Base-by-base conservation (phyloP, 2,888 invertebrate genomes). In the Drosophila pseudotalamancana region DNA sequence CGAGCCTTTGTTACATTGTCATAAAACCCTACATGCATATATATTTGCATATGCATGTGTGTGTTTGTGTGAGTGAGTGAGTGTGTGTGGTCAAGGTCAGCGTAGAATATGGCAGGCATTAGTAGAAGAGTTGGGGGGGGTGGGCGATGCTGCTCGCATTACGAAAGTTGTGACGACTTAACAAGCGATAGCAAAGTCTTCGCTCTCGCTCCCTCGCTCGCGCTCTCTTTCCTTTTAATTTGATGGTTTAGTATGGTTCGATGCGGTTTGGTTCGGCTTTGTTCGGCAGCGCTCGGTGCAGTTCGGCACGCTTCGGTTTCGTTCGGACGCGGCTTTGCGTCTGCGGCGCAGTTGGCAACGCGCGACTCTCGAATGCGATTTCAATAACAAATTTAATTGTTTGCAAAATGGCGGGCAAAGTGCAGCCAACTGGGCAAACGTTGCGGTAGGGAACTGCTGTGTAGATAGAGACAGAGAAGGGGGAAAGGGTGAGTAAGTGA, bases 381-480 rank as follows among this genome's bases (percentile, higher is more conserved):
- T 81, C 79, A 84, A 84, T 82, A 81, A 68, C 77, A 85, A 75
- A 72, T 72, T 82, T 82, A 84, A 84, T 84, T 85, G 81, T 70
- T 77, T 76, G 67, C 76, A 63, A 69, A 74, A 65, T 75, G 69
- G 64, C 48, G 79, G 57, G 72, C 74, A 77, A 77, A 77, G 79
- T 77, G 66, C 82, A 81, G 65, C 37, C 42, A 29, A 18, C 49
- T 48, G 34, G 27, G 23, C 56, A 8, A 35, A 21, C 31, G 27
- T 55, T 31, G 49, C 19, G 34, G 50, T 32, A 42, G 32, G 9
- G 16, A 48, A 6, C 29, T 25, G 9, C 11, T 29, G 11, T 8
- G 1, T 14, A 0, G 35, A 8, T 9, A 4, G 48, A 0, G n/a
- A 34, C 3, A 1, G 40, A 14, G 1, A 21, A 12, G 18, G 12